Conservation (phyloP, 2,113 vertebrate genomes). For the Syrmaticus mikado region DNA sequence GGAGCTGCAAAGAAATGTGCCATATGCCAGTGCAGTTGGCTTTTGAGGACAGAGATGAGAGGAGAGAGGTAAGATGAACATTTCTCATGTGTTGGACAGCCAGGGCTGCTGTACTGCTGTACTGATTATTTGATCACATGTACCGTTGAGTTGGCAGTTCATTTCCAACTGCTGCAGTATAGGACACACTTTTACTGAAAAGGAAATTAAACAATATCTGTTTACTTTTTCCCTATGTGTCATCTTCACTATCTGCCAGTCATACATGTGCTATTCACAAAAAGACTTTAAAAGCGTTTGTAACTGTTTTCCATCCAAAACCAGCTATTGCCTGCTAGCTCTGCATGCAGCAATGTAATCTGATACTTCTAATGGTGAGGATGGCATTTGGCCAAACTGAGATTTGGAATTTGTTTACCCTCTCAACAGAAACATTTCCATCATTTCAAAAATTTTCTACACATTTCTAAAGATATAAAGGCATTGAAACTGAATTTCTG, state of each 20-base stretch:
- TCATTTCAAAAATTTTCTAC: background rate
- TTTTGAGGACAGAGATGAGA: background rate
- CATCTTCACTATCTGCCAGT: background rate
- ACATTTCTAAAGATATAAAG: background rate
- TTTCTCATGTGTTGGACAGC: background rate
- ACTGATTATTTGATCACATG: background rate
- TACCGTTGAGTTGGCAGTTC: background rate
- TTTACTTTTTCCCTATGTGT: background rate
- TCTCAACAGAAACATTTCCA: background rate
- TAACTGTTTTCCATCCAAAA: background rate
- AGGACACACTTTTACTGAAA: background rate
- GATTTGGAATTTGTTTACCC: background rate
- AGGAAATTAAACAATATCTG: background rate
- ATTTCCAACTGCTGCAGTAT: background rate
- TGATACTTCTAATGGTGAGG: background rate
- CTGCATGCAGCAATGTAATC: background rate
- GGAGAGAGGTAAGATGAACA: background rate
- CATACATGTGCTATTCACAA: background rate
- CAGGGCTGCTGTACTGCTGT: background rate
- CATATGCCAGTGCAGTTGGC: accelerated
- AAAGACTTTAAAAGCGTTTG: background rate
- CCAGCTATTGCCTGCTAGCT: background rate
- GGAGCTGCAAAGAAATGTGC: background rate
- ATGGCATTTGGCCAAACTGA: background rate
- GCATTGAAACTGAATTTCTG: background rate